Conservation (phyloP, 2,888 invertebrate genomes). For the Ypsolopha sequella region DNA sequence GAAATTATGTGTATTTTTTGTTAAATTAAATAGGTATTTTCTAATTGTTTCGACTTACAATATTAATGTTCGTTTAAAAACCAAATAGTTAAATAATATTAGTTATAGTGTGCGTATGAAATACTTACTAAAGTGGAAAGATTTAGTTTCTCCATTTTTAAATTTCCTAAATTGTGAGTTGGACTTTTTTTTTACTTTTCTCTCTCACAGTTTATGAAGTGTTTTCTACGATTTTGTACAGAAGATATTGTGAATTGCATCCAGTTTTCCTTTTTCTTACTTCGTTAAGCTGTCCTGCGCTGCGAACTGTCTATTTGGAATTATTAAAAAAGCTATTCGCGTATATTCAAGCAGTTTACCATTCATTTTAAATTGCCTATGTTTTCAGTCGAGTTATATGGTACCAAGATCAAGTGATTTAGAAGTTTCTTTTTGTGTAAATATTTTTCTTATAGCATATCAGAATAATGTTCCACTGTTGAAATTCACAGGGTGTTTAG, state of each 20-base stretch:
- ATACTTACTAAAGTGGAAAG: background rate
- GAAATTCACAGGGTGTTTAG: constrained; percentile 34
- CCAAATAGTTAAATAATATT: constrained; percentile 31
- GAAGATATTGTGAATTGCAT: background rate
- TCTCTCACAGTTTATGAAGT: constrained; percentile 2
- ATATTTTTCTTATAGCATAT: constrained; percentile 13
- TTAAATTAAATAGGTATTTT: constrained; percentile 20
- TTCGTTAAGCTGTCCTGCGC: too few species aligned
- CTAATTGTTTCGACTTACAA: constrained; percentile 12
- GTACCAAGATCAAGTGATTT: background rate
- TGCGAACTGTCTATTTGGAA: too few species aligned
- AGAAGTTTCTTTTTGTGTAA: constrained; percentile 1
- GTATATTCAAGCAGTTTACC: background rate
- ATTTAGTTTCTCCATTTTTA: constrained; percentile 2
- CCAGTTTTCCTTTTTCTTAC: too few species aligned
- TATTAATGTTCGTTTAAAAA: constrained; percentile 21
- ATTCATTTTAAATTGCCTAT: constrained; percentile 2
- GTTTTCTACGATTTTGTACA: constrained; percentile 6
- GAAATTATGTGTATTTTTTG: constrained; percentile 23
- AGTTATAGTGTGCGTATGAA: too few species aligned
- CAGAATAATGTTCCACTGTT: constrained; percentile 23
- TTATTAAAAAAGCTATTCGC: too few species aligned
- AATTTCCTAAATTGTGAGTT: constrained; percentile 6
- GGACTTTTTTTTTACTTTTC: background rate
- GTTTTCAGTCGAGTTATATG: background rate